These are phyloP conservation scores for Elgaria multicarinata DNA, from an alignment of 2,113 vertebrate genomes.

Conservation along the genomic window DNA sequence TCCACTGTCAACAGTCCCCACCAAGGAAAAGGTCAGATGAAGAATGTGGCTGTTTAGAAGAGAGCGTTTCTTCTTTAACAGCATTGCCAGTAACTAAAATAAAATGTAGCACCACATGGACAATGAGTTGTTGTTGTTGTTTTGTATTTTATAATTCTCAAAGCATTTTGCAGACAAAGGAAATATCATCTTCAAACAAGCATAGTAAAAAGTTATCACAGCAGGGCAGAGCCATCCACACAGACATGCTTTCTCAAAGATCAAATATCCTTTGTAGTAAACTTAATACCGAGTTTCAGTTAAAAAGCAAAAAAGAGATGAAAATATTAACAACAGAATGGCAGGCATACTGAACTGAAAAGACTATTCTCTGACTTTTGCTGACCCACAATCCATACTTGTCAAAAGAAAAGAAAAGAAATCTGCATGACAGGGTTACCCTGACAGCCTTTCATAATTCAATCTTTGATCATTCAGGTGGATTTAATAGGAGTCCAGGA, in stretches of 20 bases:
- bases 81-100: slow-evolving; percentile 92
- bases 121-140: not conserved
- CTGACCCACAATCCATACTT: not conserved
- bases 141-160: not conserved
- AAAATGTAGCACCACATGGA: slow-evolving; percentile 16
- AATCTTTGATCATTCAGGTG: not conserved
- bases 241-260: not conserved
- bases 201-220: not conserved
- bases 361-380: not conserved
- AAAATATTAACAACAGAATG: not conserved
- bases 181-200: not conserved
- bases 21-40: slow-evolving; percentile 97
- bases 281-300: not conserved
- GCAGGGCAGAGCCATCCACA: not conserved
- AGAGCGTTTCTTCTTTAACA: slow-evolving; percentile 95
- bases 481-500: not conserved
- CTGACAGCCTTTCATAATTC: not conserved
- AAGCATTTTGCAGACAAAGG: not conserved
- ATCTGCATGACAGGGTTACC: not conserved
- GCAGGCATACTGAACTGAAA: not conserved
- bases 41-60: slow-evolving; percentile 98
- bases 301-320: not conserved
- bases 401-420: not conserved
- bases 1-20: slow-evolving; percentile 97
- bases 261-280: not conserved